A percentile compares a stretch with the other conserved stretches of the same genome.
Evolutionary conservation across 2,888 invertebrate species (phyloP).

Genomic region (Xylota sylvarum): DNA sequence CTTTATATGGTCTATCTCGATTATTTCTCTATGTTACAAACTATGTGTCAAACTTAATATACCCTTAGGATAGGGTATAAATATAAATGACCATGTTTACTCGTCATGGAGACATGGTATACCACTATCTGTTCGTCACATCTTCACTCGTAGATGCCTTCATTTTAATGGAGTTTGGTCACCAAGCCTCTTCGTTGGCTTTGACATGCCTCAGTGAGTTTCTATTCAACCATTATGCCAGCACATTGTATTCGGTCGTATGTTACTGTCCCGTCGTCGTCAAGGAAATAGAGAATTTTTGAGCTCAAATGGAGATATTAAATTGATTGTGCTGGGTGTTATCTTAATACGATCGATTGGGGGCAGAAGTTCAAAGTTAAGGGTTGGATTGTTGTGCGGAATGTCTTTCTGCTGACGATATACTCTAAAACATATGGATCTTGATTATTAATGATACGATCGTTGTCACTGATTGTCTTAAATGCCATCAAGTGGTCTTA

Average conservation of each 20-base stretch:
- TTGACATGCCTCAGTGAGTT: slow-evolving; percentile 59
- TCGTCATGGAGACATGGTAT: slow-evolving; percentile 51
- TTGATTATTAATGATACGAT: no score
- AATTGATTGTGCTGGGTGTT: slow-evolving; percentile 19
- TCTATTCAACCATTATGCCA: slow-evolving; percentile 32
- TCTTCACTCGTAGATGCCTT: slow-evolving; percentile 51
- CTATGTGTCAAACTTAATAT: no score
- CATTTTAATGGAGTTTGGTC: slow-evolving; percentile 35
- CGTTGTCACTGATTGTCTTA: no score
- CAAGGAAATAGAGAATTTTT: background rate
- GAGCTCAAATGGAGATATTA: slow-evolving; percentile 16
- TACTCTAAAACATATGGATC: no score
- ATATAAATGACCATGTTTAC: slow-evolving; percentile 61
- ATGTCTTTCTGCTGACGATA: no score
- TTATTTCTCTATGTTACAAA: no score
- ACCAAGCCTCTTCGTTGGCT: slow-evolving; percentile 1
- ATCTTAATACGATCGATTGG: slow-evolving; percentile 46
- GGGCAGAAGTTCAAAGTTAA: slow-evolving; percentile 2
- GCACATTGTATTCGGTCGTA: slow-evolving; percentile 24
- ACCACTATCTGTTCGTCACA: slow-evolving; percentile 57
- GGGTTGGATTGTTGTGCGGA: background rate
- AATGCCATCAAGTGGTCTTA: no score
- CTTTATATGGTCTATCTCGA: no score
- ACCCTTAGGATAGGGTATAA: no score
- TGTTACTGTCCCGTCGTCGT: slow-evolving; percentile 30